Base-by-base conservation (phyloP, 2,888 invertebrate genomes). In the Ophioninae sp. region DNA sequence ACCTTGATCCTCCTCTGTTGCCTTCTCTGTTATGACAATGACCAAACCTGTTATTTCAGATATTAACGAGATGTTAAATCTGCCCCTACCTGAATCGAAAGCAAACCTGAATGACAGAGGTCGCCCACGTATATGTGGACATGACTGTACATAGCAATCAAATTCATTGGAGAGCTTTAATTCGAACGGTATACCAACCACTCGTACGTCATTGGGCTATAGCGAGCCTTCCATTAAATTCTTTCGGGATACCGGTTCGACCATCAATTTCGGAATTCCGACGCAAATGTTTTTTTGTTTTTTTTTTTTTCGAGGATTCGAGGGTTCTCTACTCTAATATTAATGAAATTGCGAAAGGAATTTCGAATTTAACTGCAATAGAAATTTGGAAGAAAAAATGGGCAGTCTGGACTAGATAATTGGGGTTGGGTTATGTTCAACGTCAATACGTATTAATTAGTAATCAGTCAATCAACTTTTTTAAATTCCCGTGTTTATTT, bases 31-130 rank as follows among this genome's bases (percentile, higher is more conserved):
- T 79, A 76, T 73, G 79, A 83, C 83, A 80, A 80, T 76, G 72
- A 68, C 67, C 79, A 56, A 67, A 72, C 78, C 85, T 86, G 87
- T 89, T 88, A 88, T 89, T 88, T 89, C 85, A 85, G 83, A 88
- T 88, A 88, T 88, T 87, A 88, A 87, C 83, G 86, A 83, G 86
- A 83, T 86, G 86, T 88, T 88, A 87, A 87, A 87, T 88, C 77
- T 1, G 68, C 50, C 62, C 56, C 61, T 72, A 68, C 72, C 61
- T 30, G 30, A 30, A 30, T 30, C 30, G 30, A 30, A 30, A 30
- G 41, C 37, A 73, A 79, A 73, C 79, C 64, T 82, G 39, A 59
- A 79, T 69, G 50, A 62, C 64, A 67, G 44, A 61, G 75, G 70
- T 69, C 21, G 21, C n/a, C 17, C 17, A 57, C 30, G 57, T 20